These are phyloP conservation scores for Diachasma alloeum DNA, from an alignment of 1,140 invertebrate species.

Conservation along the genomic window DNA sequence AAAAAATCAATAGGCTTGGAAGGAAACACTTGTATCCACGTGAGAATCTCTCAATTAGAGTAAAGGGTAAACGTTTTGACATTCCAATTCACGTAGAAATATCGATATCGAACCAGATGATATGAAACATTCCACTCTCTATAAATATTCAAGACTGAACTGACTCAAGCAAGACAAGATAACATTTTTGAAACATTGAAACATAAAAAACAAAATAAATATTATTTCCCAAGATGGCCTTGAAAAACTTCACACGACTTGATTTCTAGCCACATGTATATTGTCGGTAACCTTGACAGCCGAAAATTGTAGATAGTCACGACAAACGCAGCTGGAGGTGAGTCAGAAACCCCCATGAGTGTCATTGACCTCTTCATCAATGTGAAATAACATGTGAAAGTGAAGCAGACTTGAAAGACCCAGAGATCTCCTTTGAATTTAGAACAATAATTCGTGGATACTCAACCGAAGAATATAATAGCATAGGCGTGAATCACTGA, in stretches of 20 bases:
- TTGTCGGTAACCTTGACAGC: slow-evolving; percentile 6
- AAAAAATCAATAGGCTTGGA: too few species aligned
- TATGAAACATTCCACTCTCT: too few species aligned
- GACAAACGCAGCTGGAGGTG: background rate
- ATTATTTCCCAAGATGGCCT: background rate
- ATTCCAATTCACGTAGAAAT: too few species aligned
- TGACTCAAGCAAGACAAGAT: background rate
- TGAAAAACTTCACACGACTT: background rate
- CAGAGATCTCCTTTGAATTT: background rate
- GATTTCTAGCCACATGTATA: background rate
- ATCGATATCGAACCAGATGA: too few species aligned
- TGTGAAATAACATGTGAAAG: background rate
- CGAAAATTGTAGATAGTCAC: slow-evolving; percentile 10
- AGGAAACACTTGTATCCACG: too few species aligned
- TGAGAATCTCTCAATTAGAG: too few species aligned
- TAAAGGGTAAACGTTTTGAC: too few species aligned
- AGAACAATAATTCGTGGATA: background rate
- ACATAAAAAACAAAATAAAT: background rate
- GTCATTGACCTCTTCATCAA: background rate
- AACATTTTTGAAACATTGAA: background rate
- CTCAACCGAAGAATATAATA: too few species aligned
- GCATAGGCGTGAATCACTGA: background rate
- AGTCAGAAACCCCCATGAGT: background rate
- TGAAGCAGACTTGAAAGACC: background rate
- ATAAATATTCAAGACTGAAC: too few species aligned